Evolutionary conservation across 2,797 vertebrate genomes (phyloP).

Genomic region (Mormyrops attenuatus): DNA sequence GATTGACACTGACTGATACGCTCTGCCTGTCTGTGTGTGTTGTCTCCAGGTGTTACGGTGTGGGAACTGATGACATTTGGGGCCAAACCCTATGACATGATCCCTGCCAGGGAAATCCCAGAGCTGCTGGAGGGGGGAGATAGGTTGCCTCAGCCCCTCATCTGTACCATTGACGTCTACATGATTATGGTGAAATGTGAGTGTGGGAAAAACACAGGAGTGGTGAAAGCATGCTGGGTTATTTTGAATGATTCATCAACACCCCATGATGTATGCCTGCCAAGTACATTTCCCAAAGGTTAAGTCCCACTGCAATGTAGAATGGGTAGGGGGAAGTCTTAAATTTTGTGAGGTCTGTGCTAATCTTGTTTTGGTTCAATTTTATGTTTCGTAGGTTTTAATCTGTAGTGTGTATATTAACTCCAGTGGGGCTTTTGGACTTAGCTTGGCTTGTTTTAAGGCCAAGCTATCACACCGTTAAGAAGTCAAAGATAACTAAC

Average conservation of each 20-base stretch:
- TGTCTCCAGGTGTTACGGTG: constrained; percentile 79
- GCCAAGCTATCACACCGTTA: not conserved
- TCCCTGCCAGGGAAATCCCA: constrained; percentile 89
- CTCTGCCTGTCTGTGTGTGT: not conserved
- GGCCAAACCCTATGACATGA: constrained; percentile 89
- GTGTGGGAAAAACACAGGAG: constrained; percentile 38
- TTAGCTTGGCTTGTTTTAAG: not conserved
- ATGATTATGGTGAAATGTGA: constrained; percentile 99
- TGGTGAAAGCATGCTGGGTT: not conserved
- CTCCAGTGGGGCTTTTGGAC: not conserved
- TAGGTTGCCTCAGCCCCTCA: constrained; percentile 82
- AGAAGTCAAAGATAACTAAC: not conserved
- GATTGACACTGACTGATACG: not conserved
- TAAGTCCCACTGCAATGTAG: not conserved
- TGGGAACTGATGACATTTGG: constrained; percentile 99
- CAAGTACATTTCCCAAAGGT: not conserved
- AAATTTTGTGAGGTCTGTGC: not conserved
- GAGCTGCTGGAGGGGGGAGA: constrained; percentile 88
- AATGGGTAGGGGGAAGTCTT: not conserved
- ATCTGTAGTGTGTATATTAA: not conserved
- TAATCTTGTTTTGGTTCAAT: not conserved
- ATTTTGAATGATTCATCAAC: constrained; percentile 1
- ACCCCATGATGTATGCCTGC: not conserved
- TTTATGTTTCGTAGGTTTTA: not conserved
- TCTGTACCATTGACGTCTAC: constrained; percentile 96